Base-by-base conservation (phyloP, 2,113 vertebrate species). In the Cyphomyrus plagiostoma region DNA sequence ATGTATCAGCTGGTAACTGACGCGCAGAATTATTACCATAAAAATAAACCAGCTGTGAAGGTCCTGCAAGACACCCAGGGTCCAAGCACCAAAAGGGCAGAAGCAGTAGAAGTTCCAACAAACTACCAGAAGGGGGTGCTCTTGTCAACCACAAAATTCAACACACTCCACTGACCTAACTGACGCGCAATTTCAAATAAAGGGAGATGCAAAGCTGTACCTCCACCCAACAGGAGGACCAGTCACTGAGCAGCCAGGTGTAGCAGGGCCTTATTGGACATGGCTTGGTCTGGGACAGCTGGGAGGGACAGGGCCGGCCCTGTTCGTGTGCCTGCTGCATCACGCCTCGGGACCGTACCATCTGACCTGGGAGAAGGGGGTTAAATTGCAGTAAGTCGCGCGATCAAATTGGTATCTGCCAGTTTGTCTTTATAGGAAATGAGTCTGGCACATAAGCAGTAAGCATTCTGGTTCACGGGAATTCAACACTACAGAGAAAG, bases 221-320 rank as follows among this genome's bases (percentile, higher is more conserved):
- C 98, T 98, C 96, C 58, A 98, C 53, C 26, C 80, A 93, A 94
- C 98, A 99, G 39, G 92, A 46, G 3, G 97, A 97, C 98, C 98
- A 99, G 2, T 96, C 96, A 6, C 97, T 96, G 46, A 98, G 95
- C 62, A 95, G 91, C 98, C 98, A 99, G 89, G 91, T 95, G 91
- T 98, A 99, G 95, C 98, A 99, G 58, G 98, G 98, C 85, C 91
- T 96, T 91, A 97, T 93, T 0, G 97, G 97, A 94, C 98, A 99
- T 30, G 95, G 95, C 90, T 96, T 96, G 93, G 96, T 95, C 93
- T 99, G 98, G 88, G 90, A 94, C 86, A 99, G 97, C 91, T 97
- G 97, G 49, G 89, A 91, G 0, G 98, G 97, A 91, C 98, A 99
- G 0, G 96, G 96, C 2, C 97, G 94, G 87, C 98, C 98, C 93